A percentile compares a stretch with the other conserved stretches of the same genome.
Conservation (phyloP, 2,888 invertebrate genomes). For the Mayetiola destructor region DNA sequence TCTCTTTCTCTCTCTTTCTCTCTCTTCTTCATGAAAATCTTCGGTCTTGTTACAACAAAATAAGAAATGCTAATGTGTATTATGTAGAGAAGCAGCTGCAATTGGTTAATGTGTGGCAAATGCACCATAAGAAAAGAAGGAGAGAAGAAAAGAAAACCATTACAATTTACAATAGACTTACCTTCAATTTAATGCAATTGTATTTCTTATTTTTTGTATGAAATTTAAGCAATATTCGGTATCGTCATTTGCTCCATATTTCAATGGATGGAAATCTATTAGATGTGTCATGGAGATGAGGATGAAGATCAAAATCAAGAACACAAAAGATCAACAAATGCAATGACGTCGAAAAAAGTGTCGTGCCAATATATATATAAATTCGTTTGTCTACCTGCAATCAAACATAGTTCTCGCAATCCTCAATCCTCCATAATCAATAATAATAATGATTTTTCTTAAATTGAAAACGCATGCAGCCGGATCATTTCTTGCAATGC, state of each 20-base stretch:
- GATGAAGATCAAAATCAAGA: not conserved
- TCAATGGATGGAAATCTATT: not conserved
- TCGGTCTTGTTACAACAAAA: slow-evolving; percentile 12
- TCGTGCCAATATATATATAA: slow-evolving; percentile 1
- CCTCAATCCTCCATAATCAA: slow-evolving; percentile 7
- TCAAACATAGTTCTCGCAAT: no score
- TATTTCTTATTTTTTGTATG: no score
- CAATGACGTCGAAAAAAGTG: not conserved
- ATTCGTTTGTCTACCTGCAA: not conserved
- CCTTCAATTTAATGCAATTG: slow-evolving; percentile 12
- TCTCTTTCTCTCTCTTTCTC: no score
- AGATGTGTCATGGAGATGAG: not conserved
- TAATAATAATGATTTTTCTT: not conserved
- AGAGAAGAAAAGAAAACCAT: not conserved
- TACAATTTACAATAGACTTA: slow-evolving; percentile 7
- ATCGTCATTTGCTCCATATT: not conserved
- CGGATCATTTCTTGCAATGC: not conserved
- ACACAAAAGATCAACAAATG: not conserved
- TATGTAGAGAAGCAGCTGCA: slow-evolving; percentile 7
- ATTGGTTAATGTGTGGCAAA: not conserved
- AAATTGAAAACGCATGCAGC: not conserved
- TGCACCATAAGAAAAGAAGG: not conserved
- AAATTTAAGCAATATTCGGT: not conserved
- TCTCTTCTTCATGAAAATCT: no score
- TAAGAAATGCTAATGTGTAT: slow-evolving; percentile 2